phyloP scores from a whole-genome alignment of 2,888 invertebrate genomes.

The Arenicola marina region DNA sequence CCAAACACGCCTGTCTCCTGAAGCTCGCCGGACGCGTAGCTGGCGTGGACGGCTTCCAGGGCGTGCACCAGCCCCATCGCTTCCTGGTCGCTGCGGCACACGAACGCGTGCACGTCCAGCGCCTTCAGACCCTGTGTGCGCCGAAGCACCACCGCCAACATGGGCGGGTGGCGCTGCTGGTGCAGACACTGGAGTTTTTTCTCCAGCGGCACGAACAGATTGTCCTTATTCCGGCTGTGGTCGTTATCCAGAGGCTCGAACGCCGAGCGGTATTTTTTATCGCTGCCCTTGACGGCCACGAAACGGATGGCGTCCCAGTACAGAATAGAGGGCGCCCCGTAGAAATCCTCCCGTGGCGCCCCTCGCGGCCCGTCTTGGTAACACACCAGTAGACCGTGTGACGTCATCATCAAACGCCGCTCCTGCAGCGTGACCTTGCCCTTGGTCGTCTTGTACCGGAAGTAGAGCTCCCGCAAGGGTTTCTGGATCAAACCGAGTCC shows the following conservation, averaged over 20 bases:
- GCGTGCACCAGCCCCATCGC: conserved; percentile 29
- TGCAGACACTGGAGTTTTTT: conserved; percentile 93
- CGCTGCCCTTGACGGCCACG: conserved; percentile 46
- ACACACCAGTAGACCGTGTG: conserved; percentile 83
- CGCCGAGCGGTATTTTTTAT: conserved; percentile 62
- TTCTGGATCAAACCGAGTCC: conserved; percentile 97
- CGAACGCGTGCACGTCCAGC: conserved; percentile 97
- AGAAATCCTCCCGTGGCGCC: conserved; percentile 66
- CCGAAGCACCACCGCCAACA: conserved; percentile 94
- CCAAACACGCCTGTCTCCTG: conserved; percentile 25
- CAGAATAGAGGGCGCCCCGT: conserved; percentile 64
- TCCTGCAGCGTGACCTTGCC: conserved; percentile 30
- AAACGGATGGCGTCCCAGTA: conserved; percentile 58
- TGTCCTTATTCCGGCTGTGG: conserved; percentile 46
- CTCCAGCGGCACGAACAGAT: conserved; percentile 84
- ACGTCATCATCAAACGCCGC: conserved; percentile 68
- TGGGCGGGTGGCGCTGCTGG: conserved; percentile 90
- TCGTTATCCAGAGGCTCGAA: conserved; percentile 72
- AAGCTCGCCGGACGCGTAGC: conserved; percentile 17
- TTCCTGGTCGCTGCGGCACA: conserved; percentile 71
- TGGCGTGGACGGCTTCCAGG: conserved; percentile 15
- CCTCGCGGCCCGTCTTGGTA: conserved; percentile 96
- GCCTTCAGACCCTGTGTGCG: conserved; percentile 97
- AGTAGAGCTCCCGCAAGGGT: conserved; percentile 92
- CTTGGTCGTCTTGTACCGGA: conserved; percentile 70